Evolutionary conservation across 2,888 invertebrate genomes (phyloP).

Genomic region (Yponomeuta cagnagella): DNA sequence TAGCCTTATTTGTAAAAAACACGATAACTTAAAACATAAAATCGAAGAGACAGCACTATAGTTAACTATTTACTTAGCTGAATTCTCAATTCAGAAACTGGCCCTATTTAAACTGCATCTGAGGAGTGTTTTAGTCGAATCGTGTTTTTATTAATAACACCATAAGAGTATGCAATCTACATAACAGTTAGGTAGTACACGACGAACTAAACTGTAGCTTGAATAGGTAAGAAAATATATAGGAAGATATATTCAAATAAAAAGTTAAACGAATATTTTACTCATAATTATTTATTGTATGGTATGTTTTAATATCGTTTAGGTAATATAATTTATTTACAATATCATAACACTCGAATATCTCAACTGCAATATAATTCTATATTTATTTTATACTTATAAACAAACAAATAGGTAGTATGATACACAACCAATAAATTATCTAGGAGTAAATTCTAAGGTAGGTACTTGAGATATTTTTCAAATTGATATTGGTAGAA

Average conservation of each 20-base stretch:
- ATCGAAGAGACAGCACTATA: no score
- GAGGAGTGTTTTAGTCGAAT: no score
- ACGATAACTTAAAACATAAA: no score
- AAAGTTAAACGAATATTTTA: conserved; percentile 26
- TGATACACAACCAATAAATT: conserved; percentile 48
- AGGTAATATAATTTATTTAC: conserved; percentile 54
- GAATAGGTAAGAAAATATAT: no score
- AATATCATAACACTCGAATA: conserved; percentile 44
- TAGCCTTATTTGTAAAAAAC: no score
- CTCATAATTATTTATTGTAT: conserved; percentile 42
- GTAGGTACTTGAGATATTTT: neutral
- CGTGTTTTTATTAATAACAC: no score
- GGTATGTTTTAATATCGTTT: conserved; percentile 58
- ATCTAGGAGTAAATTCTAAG: conserved; percentile 2
- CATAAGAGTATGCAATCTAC: no score
- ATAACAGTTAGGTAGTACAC: no score
- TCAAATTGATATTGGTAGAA: neutral
- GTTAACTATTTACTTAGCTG: no score
- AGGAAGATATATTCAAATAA: neutral
- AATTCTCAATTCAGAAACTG: no score
- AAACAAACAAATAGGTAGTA: conserved; percentile 42
- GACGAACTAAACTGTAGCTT: no score
- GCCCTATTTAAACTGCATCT: no score
- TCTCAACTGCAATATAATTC: conserved; percentile 47
- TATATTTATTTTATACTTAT: conserved; percentile 36